phyloP scores from a whole-genome alignment of 2,888 invertebrate species.

The Pyralis farinalis region DNA sequence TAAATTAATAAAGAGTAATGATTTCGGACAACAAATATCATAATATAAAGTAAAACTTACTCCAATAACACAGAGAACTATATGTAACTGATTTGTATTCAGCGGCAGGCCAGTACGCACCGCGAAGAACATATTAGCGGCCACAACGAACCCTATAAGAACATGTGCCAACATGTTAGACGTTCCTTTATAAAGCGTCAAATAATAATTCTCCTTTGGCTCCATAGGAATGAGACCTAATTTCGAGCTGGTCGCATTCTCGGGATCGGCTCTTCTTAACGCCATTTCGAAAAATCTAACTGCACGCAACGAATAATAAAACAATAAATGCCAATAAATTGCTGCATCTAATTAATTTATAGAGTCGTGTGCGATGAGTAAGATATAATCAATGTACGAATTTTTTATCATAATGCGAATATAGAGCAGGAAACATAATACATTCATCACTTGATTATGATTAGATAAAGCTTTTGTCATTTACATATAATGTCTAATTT shows the following conservation, averaged over 20 bases:
- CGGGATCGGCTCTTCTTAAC: not conserved
- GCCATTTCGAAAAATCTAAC: not conserved
- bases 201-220: not conserved
- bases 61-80: not conserved
- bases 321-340: no score
- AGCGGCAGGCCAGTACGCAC: not conserved
- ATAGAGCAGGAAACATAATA: no score
- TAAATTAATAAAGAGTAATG: no score
- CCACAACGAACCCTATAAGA: not conserved
- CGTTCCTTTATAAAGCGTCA: not conserved
- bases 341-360: no score
- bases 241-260: not conserved
- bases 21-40: no score
- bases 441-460: no score
- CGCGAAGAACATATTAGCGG: not conserved
- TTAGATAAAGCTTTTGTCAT: no score
- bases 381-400: no score
- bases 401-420: no score
- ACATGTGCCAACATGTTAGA: not conserved
- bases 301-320: no score
- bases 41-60: slow-evolving; percentile 1
- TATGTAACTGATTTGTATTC: not conserved
- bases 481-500: no score
- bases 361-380: no score
- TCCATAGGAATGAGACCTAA: not conserved